phyloP scores from a whole-genome alignment of 1,140 invertebrate species.

The Drosophila rhopaloa region DNA sequence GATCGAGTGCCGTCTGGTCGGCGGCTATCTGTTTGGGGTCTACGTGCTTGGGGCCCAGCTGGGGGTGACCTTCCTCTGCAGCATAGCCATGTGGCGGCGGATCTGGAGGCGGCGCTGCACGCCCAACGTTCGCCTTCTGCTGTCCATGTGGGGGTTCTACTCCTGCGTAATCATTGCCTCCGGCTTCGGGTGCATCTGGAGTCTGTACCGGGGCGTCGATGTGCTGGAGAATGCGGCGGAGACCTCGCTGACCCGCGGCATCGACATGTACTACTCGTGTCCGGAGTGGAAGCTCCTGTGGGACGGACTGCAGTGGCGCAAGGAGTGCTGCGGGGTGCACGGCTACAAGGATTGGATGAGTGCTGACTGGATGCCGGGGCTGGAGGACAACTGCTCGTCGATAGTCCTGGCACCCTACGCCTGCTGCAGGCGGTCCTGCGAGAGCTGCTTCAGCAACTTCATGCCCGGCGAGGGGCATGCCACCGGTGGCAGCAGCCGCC shows the following conservation, averaged over 20 bases:
- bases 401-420: conserved; percentile 63
- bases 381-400: conserved; percentile 1
- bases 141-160: conserved; percentile 72
- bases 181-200: conserved; percentile 63
- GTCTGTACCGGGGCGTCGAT: conserved; percentile 43
- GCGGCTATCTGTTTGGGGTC: conserved; percentile 54
- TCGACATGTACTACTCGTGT: conserved; percentile 74
- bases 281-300: conserved; percentile 81
- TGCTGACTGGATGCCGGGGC: conserved; percentile 71
- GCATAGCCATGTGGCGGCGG: conserved; percentile 64
- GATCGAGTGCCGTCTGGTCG: conserved; percentile 48
- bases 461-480: conserved; percentile 11
- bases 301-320: conserved; percentile 70
- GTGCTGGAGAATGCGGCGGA: conserved; percentile 57
- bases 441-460: conserved; percentile 31
- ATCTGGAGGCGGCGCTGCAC: conserved; percentile 69
- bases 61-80: conserved; percentile 61
- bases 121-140: conserved; percentile 62
- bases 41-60: conserved; percentile 68
- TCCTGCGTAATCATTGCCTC: conserved; percentile 65
- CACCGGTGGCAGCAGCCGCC: not conserved
- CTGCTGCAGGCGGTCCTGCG: conserved; percentile 56
- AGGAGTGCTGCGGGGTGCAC: conserved; percentile 76
- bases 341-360: conserved; percentile 79
- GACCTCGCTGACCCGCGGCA: conserved; percentile 61